Evolutionary conservation across 2,113 vertebrate genomes (phyloP).

Genomic region (Tyto alba): DNA sequence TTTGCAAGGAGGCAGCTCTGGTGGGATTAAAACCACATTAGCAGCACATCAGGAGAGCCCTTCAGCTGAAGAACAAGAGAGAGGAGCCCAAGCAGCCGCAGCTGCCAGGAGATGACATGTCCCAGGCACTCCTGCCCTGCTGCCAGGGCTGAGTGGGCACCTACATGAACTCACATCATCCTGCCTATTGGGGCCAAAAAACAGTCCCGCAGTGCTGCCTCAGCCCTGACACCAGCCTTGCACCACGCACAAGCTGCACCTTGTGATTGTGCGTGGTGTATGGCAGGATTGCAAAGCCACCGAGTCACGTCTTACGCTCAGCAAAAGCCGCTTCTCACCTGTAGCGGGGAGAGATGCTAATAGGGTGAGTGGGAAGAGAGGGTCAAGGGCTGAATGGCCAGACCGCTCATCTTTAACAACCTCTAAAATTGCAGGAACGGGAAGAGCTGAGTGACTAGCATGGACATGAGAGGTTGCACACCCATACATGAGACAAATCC

Average conservation of each 20-base stretch:
- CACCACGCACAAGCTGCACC: rapidly evolving
- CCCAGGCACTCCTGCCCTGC: not conserved
- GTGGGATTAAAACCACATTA: not conserved
- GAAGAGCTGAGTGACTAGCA: not conserved
- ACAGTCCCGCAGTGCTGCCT: not conserved
- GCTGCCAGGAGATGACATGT: not conserved
- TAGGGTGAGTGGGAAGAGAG: not conserved
- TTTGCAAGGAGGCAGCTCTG: not conserved
- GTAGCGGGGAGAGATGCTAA: not conserved
- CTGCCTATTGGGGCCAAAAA: not conserved
- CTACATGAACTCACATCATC: not conserved
- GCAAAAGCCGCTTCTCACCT: conserved; percentile 15
- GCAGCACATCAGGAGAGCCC: not conserved
- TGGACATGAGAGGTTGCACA: rapidly evolving
- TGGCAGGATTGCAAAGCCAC: not conserved
- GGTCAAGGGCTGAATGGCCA: not conserved
- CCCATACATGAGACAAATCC: not conserved
- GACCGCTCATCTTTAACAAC: not conserved
- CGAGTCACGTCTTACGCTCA: rapidly evolving
- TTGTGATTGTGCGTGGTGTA: not conserved
- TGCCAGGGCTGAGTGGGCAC: not conserved
- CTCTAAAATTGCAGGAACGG: not conserved
- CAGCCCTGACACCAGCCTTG: rapidly evolving
- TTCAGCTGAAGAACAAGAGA: not conserved
- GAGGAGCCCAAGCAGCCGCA: not conserved